These are phyloP conservation scores for Orthosia gothica DNA, from an alignment of 2,888 invertebrate genomes.

Conservation along the genomic window DNA sequence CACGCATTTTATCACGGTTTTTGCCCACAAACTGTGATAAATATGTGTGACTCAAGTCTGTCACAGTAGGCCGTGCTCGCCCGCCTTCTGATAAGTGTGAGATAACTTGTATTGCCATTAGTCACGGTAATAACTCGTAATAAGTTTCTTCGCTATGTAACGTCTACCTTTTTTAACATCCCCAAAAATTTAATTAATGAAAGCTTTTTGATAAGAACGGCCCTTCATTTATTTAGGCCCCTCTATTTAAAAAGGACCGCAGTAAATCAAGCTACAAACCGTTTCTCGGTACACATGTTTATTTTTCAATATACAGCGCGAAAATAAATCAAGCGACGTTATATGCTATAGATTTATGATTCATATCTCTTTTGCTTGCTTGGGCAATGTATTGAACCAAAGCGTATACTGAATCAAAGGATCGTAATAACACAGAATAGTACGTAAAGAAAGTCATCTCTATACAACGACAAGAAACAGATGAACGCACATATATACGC, in stretches of 20 bases:
- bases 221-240: neutral
- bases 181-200: neutral
- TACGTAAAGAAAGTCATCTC: neutral
- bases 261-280: conserved; percentile 1
- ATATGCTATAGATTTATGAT: conserved; percentile 47
- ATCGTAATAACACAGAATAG: neutral
- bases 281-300: conserved; percentile 22
- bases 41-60: no score
- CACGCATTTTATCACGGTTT: no score
- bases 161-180: conserved; percentile 4
- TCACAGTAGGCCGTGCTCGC: no score
- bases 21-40: no score
- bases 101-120: no score
- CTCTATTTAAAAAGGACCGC: neutral
- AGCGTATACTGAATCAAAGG: conserved; percentile 9
- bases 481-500: neutral
- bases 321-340: conserved; percentile 43
- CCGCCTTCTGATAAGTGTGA: no score
- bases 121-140: no score
- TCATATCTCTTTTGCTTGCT: conserved; percentile 37
- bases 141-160: neutral
- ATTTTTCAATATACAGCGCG: conserved; percentile 40
- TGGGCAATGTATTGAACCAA: conserved; percentile 41
- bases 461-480: neutral
- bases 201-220: neutral